phyloP scores from a whole-genome alignment of 2,113 vertebrate species.

The Nymphicus hollandicus region DNA sequence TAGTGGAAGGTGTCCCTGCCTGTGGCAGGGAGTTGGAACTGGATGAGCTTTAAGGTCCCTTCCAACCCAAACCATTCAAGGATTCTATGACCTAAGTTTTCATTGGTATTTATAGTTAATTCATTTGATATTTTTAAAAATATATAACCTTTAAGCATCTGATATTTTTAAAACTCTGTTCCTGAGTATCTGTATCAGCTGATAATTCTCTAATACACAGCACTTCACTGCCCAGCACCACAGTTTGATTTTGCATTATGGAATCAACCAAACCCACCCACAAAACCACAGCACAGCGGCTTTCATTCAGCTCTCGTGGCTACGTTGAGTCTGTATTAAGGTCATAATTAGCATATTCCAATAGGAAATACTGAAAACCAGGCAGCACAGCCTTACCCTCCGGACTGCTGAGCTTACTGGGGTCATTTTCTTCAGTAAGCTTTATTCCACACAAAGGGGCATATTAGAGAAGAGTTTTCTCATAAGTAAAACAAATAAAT shows the following conservation, averaged over 20 bases:
- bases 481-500: constrained; percentile 2
- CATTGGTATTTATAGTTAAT: neutral
- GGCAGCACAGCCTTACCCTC: neutral
- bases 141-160: neutral
- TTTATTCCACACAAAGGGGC: neutral
- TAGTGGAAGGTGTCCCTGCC: neutral
- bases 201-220: neutral
- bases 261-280: neutral
- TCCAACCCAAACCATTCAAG: neutral
- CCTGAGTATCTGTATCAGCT: neutral
- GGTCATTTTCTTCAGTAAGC: neutral
- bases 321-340: neutral
- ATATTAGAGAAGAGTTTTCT: neutral
- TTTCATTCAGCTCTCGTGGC: neutral
- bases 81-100: neutral
- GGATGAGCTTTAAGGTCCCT: neutral
- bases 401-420: neutral
- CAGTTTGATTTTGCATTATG: neutral
- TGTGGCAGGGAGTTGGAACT: neutral
- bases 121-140: neutral
- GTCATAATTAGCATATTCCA: neutral
- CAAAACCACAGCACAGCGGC: neutral
- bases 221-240: neutral
- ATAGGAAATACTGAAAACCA: neutral
- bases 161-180: neutral